Percentiles rank a stretch among this genome's conserved stretches.
phyloP scores from a whole-genome alignment of 1,140 invertebrate genomes.

The Popillia japonica region DNA sequence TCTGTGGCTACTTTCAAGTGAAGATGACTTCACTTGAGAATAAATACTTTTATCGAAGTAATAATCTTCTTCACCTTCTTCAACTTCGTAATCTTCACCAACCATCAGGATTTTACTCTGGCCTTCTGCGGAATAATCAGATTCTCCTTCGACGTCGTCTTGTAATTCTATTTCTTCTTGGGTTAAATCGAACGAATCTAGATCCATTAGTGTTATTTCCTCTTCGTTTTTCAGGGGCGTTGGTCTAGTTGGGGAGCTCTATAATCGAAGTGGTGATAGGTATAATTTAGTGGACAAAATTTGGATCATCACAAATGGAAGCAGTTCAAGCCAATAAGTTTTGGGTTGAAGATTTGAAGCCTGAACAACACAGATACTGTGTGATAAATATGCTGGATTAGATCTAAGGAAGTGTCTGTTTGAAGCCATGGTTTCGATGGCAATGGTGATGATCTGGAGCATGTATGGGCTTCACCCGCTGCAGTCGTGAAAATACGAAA shows the following conservation, averaged over 20 bases:
- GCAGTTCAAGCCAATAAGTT: no score
- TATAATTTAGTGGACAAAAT: neutral
- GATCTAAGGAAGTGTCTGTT: no score
- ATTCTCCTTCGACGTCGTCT: constrained; percentile 54
- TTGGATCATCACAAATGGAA: no score
- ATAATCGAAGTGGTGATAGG: no score
- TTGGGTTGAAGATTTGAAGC: neutral
- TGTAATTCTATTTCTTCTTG: constrained; percentile 62
- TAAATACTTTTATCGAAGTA: constrained; percentile 46
- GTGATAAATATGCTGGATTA: no score
- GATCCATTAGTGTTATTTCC: constrained; percentile 53
- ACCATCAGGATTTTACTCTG: constrained; percentile 49
- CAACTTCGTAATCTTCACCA: constrained; percentile 56
- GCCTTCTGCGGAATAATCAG: constrained; percentile 56
- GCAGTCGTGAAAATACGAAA: no score
- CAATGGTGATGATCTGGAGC: no score
- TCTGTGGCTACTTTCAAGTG: constrained; percentile 41
- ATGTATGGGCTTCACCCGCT: no score
- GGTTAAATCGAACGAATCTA: constrained; percentile 58
- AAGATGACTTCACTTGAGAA: constrained; percentile 48
- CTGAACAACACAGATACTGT: no score
- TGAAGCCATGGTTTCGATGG: no score
- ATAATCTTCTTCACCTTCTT: constrained; percentile 44
- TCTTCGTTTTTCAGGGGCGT: constrained; percentile 61
- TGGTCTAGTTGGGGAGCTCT: constrained; percentile 63